phyloP scores from a whole-genome alignment of 1,140 invertebrate genomes.

The Hesperophylax magnus region DNA sequence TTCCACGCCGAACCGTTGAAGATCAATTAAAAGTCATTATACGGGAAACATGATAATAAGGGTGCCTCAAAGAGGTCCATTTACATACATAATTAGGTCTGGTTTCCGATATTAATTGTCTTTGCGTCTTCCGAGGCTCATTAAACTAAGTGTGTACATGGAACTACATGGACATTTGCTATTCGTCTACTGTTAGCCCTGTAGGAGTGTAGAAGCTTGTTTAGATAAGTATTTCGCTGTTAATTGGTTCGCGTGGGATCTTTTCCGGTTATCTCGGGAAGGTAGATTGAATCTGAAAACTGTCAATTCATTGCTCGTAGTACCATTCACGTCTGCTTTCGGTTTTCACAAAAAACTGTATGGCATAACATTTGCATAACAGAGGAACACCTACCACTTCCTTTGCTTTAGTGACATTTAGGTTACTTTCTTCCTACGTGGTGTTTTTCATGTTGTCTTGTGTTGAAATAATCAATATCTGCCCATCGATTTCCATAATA shows the following conservation, averaged over 20 bases:
- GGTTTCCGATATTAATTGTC: background rate
- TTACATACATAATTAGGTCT: conserved; percentile 19
- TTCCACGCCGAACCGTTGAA: background rate
- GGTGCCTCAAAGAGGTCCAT: background rate
- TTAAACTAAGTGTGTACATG: background rate
- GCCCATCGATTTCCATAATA: no score
- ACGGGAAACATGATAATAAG: conserved; percentile 7
- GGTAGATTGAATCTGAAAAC: no score
- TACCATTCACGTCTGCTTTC: no score
- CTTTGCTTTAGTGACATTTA: no score
- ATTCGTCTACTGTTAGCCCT: background rate
- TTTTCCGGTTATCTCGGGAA: background rate
- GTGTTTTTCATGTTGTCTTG: no score
- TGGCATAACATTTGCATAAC: no score
- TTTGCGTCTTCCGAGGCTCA: background rate
- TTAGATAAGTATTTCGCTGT: background rate
- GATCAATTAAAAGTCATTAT: conserved; percentile 10
- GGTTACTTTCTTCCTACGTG: no score
- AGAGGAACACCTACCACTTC: no score
- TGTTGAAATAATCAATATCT: no score
- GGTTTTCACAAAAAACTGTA: no score
- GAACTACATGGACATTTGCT: background rate
- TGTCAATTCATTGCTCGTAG: no score
- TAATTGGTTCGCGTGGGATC: conserved; percentile 7
- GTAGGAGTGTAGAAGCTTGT: background rate